These are phyloP conservation scores for Sinotaia quadrata DNA, from an alignment of 2,888 invertebrate species.

Conservation along the genomic window DNA sequence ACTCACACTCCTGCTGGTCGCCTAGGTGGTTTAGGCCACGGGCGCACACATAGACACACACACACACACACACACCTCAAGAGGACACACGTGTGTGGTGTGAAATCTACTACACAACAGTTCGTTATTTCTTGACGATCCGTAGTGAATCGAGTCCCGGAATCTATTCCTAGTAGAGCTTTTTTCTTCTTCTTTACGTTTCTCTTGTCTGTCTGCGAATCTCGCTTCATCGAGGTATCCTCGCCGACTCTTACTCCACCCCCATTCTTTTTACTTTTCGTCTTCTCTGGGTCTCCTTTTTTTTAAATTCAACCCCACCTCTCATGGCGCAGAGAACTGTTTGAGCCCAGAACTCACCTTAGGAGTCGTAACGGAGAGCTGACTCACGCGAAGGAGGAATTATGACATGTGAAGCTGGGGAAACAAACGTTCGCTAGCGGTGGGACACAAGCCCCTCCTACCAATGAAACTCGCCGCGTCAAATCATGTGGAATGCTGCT, in stretches of 20 bases:
- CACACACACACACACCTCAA: too few relatives aligned
- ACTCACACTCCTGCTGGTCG: too few relatives aligned
- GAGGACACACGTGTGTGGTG: too few relatives aligned
- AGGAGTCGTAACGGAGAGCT: neutral
- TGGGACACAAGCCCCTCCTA: constrained; percentile 14
- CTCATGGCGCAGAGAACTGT: neutral
- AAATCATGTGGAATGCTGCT: constrained; percentile 8
- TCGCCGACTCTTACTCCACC: neutral
- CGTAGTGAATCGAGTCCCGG: too few relatives aligned
- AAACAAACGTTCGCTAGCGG: neutral
- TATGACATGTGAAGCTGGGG: neutral
- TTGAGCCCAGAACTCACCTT: neutral
- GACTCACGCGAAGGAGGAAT: neutral
- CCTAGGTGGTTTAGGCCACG: too few relatives aligned
- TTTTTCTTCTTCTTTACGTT: neutral
- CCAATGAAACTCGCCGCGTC: constrained; percentile 1
- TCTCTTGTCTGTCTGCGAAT: neutral
- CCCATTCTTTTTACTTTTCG: neutral
- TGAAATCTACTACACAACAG: too few relatives aligned
- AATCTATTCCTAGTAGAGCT: too few relatives aligned
- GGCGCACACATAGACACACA: too few relatives aligned
- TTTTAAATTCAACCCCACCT: neutral
- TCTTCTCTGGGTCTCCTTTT: neutral
- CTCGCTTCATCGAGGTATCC: neutral
- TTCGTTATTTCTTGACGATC: too few relatives aligned